These are phyloP conservation scores for Lepidurus arcticus DNA, from an alignment of 1,140 invertebrate genomes.

Conservation along the genomic window DNA sequence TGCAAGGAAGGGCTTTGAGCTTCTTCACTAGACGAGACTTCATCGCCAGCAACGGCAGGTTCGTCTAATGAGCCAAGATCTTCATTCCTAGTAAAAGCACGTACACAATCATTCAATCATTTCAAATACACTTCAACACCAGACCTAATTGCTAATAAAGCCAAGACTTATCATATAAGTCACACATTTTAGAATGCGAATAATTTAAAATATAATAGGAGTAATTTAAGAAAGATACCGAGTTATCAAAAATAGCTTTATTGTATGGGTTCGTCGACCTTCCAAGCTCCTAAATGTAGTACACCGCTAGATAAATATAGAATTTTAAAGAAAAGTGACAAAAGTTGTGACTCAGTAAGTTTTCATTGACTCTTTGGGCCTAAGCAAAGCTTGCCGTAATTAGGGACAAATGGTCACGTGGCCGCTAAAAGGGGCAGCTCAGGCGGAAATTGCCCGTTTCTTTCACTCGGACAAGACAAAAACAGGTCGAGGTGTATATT, in stretches of 20 bases:
- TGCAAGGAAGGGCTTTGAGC: background rate
- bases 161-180: too few species aligned
- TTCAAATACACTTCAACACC: too few species aligned
- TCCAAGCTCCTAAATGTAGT: too few species aligned
- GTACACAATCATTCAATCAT: background rate
- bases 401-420: background rate
- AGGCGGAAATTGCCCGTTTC: background rate
- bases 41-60: constrained; percentile 14
- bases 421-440: background rate
- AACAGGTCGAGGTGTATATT: constrained; percentile 18
- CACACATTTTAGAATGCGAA: too few species aligned
- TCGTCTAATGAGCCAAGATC: constrained; percentile 9
- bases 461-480: background rate
- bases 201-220: too few species aligned
- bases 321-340: too few species aligned
- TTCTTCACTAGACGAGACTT: constrained; percentile 4
- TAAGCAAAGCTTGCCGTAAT: background rate
- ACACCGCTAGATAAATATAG: too few species aligned
- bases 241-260: too few species aligned
- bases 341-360: too few species aligned
- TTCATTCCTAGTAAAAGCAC: background rate
- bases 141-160: too few species aligned
- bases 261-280: too few species aligned
- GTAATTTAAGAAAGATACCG: too few species aligned
- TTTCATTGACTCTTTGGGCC: background rate